Conservation (phyloP, 2,113 vertebrate genomes). For the Cyanoramphus novaezelandiae region DNA sequence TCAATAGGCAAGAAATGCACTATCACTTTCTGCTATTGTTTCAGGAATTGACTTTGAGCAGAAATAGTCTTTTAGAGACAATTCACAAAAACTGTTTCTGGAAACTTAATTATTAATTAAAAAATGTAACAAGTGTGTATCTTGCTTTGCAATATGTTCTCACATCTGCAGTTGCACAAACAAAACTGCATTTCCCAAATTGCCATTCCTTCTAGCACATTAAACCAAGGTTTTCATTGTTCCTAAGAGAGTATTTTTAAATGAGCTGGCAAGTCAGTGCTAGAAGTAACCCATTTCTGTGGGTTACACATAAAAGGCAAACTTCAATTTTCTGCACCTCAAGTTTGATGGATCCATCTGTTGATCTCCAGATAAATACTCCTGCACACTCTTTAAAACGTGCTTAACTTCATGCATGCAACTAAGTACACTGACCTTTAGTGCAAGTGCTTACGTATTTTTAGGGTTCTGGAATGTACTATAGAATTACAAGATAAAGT, state of each 20-base stretch:
- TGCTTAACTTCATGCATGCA: background rate
- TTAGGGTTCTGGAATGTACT: background rate
- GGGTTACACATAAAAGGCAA: background rate
- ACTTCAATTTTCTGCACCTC: background rate
- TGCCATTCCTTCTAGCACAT: background rate
- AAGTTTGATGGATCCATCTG: background rate
- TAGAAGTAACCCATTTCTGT: background rate
- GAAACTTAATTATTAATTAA: conserved; percentile 35
- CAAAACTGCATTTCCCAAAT: background rate
- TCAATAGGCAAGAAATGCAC: background rate
- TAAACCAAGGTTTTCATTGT: background rate
- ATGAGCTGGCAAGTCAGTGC: background rate
- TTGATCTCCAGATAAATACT: background rate
- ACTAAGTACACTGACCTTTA: background rate
- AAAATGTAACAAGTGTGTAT: background rate
- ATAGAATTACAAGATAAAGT: background rate
- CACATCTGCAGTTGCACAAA: conserved; percentile 23
- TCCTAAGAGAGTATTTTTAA: background rate
- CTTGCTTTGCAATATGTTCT: background rate
- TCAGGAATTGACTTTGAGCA: background rate
- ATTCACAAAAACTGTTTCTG: background rate
- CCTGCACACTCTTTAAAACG: rapidly evolving
- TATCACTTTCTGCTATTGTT: background rate
- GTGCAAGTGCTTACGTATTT: background rate
- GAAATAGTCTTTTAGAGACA: background rate